Conservation (phyloP, 2,113 vertebrate species). For the Hucho hucho region DNA sequence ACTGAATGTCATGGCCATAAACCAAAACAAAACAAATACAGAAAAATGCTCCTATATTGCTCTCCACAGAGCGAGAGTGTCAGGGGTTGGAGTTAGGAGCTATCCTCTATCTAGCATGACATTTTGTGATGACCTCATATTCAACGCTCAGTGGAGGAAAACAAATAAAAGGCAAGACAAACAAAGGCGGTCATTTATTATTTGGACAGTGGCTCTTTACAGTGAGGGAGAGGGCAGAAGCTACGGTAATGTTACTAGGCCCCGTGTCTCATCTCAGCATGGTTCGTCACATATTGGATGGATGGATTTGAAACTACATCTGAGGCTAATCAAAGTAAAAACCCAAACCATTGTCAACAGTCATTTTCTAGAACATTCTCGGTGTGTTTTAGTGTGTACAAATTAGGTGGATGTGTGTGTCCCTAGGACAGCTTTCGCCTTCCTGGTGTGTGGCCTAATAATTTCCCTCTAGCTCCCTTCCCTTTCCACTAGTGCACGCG, state of each 20-base stretch:
- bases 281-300: no score
- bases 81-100: background rate
- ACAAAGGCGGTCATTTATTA: conserved; percentile 5
- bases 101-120: background rate
- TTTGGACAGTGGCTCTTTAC: background rate
- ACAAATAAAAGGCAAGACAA: background rate
- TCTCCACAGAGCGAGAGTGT: background rate
- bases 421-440: no score
- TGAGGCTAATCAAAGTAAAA: no score
- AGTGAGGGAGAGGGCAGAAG: background rate
- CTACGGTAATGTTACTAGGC: background rate
- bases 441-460: no score
- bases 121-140: background rate
- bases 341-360: no score
- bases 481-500: no score
- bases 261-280: background rate
- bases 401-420: background rate
- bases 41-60: background rate
- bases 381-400: background rate
- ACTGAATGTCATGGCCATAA: background rate
- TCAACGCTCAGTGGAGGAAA: background rate
- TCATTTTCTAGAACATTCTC: background rate
- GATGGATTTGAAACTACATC: no score
- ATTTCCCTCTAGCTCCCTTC: no score
- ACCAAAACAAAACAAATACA: background rate